Percentiles rank a stretch among this genome's conserved stretches.
Conservation (phyloP, 92 coral and sea anemone genomes). For the Ricordea florida region DNA sequence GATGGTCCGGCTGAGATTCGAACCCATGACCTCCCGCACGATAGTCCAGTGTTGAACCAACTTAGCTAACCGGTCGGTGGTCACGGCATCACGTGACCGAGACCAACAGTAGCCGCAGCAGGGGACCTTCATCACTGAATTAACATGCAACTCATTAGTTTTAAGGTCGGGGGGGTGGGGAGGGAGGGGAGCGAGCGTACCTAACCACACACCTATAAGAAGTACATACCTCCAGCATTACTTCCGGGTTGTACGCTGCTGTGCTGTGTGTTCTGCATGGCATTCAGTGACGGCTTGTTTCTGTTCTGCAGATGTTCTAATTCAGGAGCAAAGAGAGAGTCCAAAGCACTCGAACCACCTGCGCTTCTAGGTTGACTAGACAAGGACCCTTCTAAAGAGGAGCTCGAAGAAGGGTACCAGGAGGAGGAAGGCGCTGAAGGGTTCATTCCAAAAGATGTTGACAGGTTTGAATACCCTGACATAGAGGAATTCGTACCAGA, state of each 20-base stretch:
- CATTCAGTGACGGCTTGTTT: slow-evolving; percentile 68
- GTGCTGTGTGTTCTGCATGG: slow-evolving; percentile 34
- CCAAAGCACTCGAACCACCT: slow-evolving; percentile 38
- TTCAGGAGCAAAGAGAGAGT: slow-evolving; percentile 76
- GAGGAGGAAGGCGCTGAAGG: slow-evolving; percentile 14
- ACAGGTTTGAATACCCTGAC: not conserved
- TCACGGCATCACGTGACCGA: no score
- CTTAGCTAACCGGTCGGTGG: no score
- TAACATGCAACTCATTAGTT: no score
- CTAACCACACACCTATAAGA: not conserved
- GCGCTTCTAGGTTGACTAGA: not conserved
- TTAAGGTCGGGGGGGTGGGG: no score
- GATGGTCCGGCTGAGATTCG: no score
- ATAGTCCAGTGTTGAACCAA: no score
- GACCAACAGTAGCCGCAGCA: no score
- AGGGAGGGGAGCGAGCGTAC: no score
- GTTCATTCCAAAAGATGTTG: slow-evolving; percentile 27
- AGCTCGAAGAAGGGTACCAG: slow-evolving; percentile 12
- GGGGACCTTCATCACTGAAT: not conserved
- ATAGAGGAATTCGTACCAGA: slow-evolving; percentile 16
- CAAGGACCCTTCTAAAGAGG: not conserved
- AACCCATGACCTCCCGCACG: no score
- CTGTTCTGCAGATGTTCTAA: slow-evolving; percentile 79
- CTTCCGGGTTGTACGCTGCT: not conserved
- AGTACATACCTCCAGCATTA: slow-evolving; percentile 17